Evolutionary conservation across 2,888 invertebrate species (phyloP), one percentile per base, ranked within the genome.

Genomic region (Drosophila fulvimacula): DNA sequence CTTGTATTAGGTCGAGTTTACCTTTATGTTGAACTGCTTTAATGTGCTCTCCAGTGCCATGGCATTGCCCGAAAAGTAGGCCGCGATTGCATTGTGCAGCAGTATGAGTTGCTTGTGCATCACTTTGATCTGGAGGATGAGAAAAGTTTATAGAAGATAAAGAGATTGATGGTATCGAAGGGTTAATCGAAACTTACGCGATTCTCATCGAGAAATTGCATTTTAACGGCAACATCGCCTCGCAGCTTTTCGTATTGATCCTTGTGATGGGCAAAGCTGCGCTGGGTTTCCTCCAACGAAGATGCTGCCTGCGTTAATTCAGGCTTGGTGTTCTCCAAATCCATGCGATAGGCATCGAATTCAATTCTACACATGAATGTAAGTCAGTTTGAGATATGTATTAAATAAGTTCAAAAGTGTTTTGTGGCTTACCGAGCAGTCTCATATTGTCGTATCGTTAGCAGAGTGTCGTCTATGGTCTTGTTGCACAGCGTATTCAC

Each of bases 71-170:
- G 98, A 97, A 93, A 98, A 99, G 93, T 98, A 99, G 9, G 98
- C 98, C 36, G 98, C 97, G 66, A 98, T 96, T 2, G 99, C 99
- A 93, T 98, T 98, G 93, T 99, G 98, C 93, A 99, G 97, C 83
- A 99, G 93, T 62, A 98, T 94, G 76, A 99, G 94, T 92, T 99
- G 99, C 92, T 99, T 99, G 93, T 98, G 98, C 98, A 99, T 98
- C 83, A 99, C 98, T 93, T 99, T 98, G 88, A 98, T 96, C 98
- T 99, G 93, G 70, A 24, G 5, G 17, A 0, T 5, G 2, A 24
- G 4, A 1, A 32, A n/a, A 41, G 32, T 10, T 1, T 10, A 32
- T 11, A 15, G 7, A 21, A 15, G 3, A 34, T 30, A 5, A 30
- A 5, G 6, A 30, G 6, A 30, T 7, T 30, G 6, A 48, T 21